Conservation (phyloP, 1,140 invertebrate genomes). For the Vanessa tameamea region DNA sequence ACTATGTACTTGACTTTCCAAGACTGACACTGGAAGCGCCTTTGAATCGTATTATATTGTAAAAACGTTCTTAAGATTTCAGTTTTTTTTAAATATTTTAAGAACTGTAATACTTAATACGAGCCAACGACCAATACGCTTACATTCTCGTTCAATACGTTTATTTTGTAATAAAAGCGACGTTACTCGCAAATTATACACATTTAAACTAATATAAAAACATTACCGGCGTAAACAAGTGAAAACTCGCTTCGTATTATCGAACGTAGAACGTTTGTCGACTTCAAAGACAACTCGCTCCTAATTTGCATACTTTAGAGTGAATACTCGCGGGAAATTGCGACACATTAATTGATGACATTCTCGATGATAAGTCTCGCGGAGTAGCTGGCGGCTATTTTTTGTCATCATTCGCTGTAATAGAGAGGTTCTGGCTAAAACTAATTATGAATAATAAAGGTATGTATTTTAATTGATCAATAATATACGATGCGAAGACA, state of each 20-base stretch:
- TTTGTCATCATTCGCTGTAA: background rate
- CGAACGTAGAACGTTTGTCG: background rate
- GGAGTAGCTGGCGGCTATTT: background rate
- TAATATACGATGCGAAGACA: background rate
- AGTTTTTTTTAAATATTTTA: too few relatives aligned
- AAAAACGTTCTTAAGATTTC: too few relatives aligned
- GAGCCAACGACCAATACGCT: too few relatives aligned
- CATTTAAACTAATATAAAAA: background rate
- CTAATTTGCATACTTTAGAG: constrained; percentile 2
- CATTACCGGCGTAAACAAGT: constrained; percentile 3
- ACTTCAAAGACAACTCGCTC: background rate
- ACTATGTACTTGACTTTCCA: too few relatives aligned
- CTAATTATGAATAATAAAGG: background rate
- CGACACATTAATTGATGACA: background rate
- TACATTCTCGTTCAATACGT: too few relatives aligned
- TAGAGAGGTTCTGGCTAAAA: background rate
- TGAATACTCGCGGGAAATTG: background rate
- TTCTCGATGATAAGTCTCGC: background rate
- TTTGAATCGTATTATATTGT: too few relatives aligned
- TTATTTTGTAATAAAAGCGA: too few relatives aligned
- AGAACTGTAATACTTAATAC: too few relatives aligned
- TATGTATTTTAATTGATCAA: background rate
- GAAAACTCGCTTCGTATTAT: background rate
- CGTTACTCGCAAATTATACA: background rate
- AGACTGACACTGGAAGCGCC: too few relatives aligned